Percentiles rank a stretch among this genome's conserved stretches.
phyloP scores from a whole-genome alignment of 2,888 invertebrate genomes.

The Pterobdella sp. region DNA sequence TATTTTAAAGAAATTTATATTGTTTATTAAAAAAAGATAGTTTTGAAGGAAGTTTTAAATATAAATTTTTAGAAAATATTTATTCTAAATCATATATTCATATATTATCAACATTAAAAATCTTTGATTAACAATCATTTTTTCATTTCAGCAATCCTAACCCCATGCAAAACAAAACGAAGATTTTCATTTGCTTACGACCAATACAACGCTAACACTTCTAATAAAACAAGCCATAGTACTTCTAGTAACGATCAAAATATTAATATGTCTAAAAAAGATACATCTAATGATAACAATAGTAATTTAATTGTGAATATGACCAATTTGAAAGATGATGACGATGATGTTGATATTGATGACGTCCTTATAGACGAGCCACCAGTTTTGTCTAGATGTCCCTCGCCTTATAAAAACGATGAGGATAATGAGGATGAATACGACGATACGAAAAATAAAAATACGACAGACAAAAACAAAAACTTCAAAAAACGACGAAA shows the following conservation, averaged over 20 bases:
- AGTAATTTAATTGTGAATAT: background rate
- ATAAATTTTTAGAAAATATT: background rate
- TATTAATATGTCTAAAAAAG: too few species aligned
- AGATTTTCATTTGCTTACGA: background rate
- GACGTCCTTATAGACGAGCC: constrained; percentile 21
- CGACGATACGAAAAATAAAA: background rate
- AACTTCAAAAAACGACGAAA: background rate
- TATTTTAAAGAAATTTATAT: too few species aligned
- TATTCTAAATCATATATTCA: background rate
- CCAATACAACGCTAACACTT: background rate
- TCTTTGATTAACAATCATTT: background rate
- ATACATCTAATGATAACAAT: background rate
- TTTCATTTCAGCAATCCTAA: constrained; percentile 4
- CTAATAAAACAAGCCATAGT: background rate
- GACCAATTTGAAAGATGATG: background rate
- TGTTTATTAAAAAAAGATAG: too few species aligned
- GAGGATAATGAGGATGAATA: constrained; percentile 17
- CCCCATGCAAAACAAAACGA: background rate
- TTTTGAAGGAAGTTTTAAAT: background rate
- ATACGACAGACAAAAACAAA: background rate
- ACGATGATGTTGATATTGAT: background rate
- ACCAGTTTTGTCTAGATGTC: constrained; percentile 28
- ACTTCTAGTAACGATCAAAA: background rate
- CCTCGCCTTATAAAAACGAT: constrained; percentile 19
- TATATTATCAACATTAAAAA: background rate